Evolutionary conservation across 2,797 vertebrate genomes (phyloP), one percentile per base, ranked within the genome.

Genomic region (Enteromius unitaeniatus): DNA sequence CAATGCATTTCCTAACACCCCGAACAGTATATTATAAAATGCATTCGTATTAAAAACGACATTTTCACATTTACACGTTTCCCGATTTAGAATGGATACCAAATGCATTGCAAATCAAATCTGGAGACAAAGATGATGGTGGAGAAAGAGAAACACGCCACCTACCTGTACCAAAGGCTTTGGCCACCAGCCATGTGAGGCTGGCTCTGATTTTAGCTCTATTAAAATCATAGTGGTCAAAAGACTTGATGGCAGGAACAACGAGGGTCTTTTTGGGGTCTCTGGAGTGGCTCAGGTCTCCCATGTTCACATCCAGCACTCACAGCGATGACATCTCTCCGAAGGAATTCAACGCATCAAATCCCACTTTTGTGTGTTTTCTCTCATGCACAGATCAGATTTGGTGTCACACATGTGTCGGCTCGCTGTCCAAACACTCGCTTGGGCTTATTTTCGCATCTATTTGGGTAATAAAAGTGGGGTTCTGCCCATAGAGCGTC

Each of bases 141-240:
- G 78, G 21, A 81, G 86, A 67, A 69, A 84, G 83, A 88, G 85
- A 87, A 91, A 68, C 85, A 88, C 92, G 86, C 88, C 89, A 89
- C 97, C 91, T 96, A 99, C 98, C 98, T 96, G 98, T 95, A 90
- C 98, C 97, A 85, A 97, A 99, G 79, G 98, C 97, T 94, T 98
- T 98, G 93, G 96, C 93, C 91, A 98, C 95, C 85, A 99, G 94
- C 98, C 98, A 99, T 89, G 96, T 96, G 89, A 99, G 95, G 91
- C 96, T 99, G 92, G 97, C 97, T 91, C 96, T 95, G 91, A 97
- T 96, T 91, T 99, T 99, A 80, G 97, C 97, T 91, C 96, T 93
- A 88, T 96, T 92, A 84, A 99, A 99, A 88, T 99, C 98, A 89
- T 99, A 99, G 90, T 98, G 97, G 88, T 99, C 98, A 86, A 97